These are phyloP conservation scores for Eurytoma californica DNA, from an alignment of 2,888 invertebrate species.

Conservation along the genomic window DNA sequence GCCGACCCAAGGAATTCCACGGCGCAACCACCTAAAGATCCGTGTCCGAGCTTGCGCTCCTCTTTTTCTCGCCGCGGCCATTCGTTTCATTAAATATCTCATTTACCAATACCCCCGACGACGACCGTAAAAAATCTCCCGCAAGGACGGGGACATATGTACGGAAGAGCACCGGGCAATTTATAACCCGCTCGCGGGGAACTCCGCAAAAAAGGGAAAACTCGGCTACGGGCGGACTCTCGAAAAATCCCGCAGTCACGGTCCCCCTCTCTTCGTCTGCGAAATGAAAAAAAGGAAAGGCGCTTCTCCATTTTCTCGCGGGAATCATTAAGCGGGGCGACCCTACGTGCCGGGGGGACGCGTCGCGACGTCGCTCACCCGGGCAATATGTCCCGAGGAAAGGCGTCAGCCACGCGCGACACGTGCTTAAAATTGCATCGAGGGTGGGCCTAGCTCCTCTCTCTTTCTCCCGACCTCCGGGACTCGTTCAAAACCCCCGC, in stretches of 20 bases:
- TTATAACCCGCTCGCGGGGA: too few relatives aligned
- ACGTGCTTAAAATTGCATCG: slow-evolving; percentile 41
- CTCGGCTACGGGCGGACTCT: too few relatives aligned
- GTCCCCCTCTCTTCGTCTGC: background rate
- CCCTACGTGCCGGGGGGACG: background rate
- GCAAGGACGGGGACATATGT: too few relatives aligned
- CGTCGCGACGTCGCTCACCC: background rate
- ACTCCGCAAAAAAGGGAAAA: too few relatives aligned
- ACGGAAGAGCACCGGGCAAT: too few relatives aligned
- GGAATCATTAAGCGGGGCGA: background rate
- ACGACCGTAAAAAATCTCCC: too few relatives aligned
- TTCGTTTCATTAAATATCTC: too few relatives aligned
- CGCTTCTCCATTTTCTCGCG: background rate
- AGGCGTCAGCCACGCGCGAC: background rate
- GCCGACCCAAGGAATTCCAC: too few relatives aligned
- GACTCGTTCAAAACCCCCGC: slow-evolving; percentile 21
- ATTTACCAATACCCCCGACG: too few relatives aligned
- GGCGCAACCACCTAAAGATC: too few relatives aligned
- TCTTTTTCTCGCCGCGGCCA: too few relatives aligned
- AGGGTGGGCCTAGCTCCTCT: background rate
- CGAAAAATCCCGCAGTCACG: background rate
- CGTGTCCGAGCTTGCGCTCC: too few relatives aligned
- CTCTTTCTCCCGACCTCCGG: background rate
- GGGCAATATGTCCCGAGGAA: background rate
- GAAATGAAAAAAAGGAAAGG: background rate